Evolutionary conservation across 2,113 vertebrate species (phyloP), one percentile per base, ranked within the genome.

Genomic region (Salvator merianae): DNA sequence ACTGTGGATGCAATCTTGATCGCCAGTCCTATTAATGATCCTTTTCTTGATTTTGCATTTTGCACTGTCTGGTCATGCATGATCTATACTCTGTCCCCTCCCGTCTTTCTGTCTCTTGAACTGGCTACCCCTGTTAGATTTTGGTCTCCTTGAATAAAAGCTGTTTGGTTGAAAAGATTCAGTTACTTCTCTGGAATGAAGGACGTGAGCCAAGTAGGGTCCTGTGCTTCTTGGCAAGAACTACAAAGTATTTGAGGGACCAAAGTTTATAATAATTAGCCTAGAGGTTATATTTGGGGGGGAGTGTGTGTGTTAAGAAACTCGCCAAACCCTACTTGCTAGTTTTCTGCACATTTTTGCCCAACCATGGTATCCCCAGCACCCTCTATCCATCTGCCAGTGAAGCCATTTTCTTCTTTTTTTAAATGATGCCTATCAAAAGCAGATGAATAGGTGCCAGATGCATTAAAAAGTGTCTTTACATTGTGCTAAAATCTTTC

Each of bases 101-200:
- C 68, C 6, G 5, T 66, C 14, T 43, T 22, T 30, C 16, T 20
- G 1, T 10, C 70, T 32, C 43, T n/a, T 10, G 34, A 3, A 32
- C 30, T 8, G 7, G 38, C 13, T 63, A 62, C 28, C 7, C 79
- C 71, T 38, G 1, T 8, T 24, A 63, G 16, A 22, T 77, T 0
- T 1, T 0, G 20, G 9, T 0, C 5, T 0, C 1, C 28, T 38
- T 34, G 2, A 47, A 13, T 74, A 47, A 9, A 20, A 24, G 63
- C 53, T 40, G 18, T 74, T 72, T 63, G 34, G n/a, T 47, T 28
- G 3, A 26, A 43, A 66, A 50, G 16, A 50, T 12, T 32, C n/a
- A 1, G 5, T 63, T 7, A 59, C 14, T 20, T 68, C 30, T 20
- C 63, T 20, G 16, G 8, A 32, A 20, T 59, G 18, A 59, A 47